A percentile compares a stretch with the other conserved stretches of the same genome.
phyloP scores from a whole-genome alignment of 2,888 invertebrate species.

The Augochlorella aurata region DNA sequence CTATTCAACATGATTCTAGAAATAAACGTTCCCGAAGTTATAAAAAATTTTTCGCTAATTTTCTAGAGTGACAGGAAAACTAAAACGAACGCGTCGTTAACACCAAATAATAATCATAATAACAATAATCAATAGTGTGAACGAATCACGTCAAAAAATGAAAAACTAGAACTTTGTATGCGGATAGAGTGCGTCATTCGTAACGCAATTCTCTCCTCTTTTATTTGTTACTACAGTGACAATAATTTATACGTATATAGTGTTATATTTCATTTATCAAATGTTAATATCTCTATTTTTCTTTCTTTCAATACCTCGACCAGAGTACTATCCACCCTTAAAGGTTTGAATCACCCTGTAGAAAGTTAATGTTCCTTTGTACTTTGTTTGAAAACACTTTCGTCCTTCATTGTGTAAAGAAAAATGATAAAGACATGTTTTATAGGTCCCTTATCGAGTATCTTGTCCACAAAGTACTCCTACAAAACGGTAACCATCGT shows the following conservation, averaged over 20 bases:
- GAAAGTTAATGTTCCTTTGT: too few species aligned
- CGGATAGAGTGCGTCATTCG: background rate
- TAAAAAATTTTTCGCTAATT: background rate
- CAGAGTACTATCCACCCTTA: too few species aligned
- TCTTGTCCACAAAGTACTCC: conserved; percentile 91
- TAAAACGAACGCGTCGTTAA: background rate
- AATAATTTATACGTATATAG: too few species aligned
- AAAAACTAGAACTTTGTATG: background rate
- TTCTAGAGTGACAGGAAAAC: background rate
- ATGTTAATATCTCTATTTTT: too few species aligned
- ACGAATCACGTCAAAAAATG: background rate
- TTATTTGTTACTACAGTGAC: background rate
- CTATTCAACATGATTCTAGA: background rate
- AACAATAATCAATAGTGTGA: background rate
- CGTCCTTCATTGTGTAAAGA: background rate
- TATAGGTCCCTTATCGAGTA: conserved; percentile 93
- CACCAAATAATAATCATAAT: background rate
- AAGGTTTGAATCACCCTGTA: too few species aligned
- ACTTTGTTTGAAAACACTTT: background rate
- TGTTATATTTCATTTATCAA: too few species aligned
- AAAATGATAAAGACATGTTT: conserved; percentile 51
- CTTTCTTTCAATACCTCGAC: too few species aligned
- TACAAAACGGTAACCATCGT: conserved; percentile 91
- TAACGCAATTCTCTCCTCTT: background rate
- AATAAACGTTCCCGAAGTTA: background rate